Percentiles rank a stretch among this genome's conserved stretches.
Evolutionary conservation across 2,797 vertebrate genomes (phyloP).

Genomic region (Helostoma temminkii): DNA sequence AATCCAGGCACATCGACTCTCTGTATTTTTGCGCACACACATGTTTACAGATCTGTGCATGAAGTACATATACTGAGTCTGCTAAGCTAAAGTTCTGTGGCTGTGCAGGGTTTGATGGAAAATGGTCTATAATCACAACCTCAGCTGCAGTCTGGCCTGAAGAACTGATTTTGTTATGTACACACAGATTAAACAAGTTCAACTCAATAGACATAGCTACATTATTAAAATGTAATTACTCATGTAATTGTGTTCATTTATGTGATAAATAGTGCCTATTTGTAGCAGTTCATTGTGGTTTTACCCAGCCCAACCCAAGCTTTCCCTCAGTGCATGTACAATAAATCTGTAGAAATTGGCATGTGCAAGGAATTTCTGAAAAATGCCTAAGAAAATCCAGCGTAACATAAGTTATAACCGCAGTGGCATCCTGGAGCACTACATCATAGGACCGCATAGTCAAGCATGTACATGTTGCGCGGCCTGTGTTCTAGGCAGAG

Average conservation of each 20-base stretch:
- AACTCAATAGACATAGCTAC: slow-evolving; percentile 11
- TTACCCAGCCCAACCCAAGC: background rate
- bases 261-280: background rate
- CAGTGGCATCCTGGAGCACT: slow-evolving; percentile 25
- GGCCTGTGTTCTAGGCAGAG: background rate
- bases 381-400: slow-evolving; percentile 6
- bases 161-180: slow-evolving; percentile 30
- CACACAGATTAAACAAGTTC: slow-evolving; percentile 22
- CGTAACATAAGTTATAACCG: slow-evolving; percentile 3
- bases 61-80: background rate
- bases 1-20: background rate
- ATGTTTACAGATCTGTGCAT: background rate
- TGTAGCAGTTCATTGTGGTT: background rate
- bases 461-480: slow-evolving; percentile 26
- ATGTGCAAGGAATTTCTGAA: slow-evolving; percentile 3
- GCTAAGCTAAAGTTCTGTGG: background rate
- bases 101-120: slow-evolving; percentile 3
- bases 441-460: slow-evolving; percentile 32
- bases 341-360: background rate
- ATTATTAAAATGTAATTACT: slow-evolving; percentile 7
- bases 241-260: slow-evolving; percentile 1
- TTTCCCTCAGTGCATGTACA: background rate
- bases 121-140: background rate
- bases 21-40: slow-evolving; percentile 17
- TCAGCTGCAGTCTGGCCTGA: slow-evolving; percentile 12